These are phyloP conservation scores for Pectinophora gossypiella DNA, from an alignment of 1,140 invertebrate species.

Conservation along the genomic window DNA sequence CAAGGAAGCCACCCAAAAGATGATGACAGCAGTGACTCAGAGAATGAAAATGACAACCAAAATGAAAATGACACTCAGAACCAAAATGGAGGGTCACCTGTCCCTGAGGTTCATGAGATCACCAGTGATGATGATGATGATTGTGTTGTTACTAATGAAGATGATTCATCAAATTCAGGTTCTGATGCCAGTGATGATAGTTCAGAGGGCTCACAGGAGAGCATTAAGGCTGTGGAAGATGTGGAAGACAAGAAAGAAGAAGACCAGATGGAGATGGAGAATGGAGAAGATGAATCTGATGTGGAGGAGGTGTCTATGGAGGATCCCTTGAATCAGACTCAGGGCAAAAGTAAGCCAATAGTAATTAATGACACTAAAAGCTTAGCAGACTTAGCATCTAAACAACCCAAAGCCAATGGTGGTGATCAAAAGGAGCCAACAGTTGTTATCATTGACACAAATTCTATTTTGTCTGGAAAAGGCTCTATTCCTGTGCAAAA, in stretches of 20 bases:
- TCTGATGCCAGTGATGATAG: constrained; percentile 64
- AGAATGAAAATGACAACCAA: constrained; percentile 59
- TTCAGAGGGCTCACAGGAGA: constrained; percentile 76
- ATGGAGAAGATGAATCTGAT: constrained; percentile 70
- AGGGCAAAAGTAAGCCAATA: constrained; percentile 76
- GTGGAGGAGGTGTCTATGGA: constrained; percentile 76
- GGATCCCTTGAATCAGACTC: constrained; percentile 78
- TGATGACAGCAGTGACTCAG: constrained; percentile 64
- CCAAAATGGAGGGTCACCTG: constrained; percentile 57
- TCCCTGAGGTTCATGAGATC: constrained; percentile 65
- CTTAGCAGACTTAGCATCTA: constrained; percentile 50
- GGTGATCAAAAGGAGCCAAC: constrained; percentile 71
- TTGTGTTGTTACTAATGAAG: constrained; percentile 52
- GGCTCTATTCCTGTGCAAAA: constrained; percentile 36
- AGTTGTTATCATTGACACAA: constrained; percentile 67
- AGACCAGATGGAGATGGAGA: constrained; percentile 78
- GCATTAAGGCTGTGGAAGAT: constrained; percentile 79
- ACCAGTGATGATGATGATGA: constrained; percentile 66
- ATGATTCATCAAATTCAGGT: constrained; percentile 64
- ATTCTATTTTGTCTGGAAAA: constrained; percentile 64
- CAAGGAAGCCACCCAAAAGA: constrained; percentile 67
- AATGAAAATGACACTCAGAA: constrained; percentile 40
- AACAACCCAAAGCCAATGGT: constrained; percentile 47
- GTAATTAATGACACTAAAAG: constrained; percentile 79
- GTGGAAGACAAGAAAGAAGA: constrained; percentile 75